Base-by-base conservation (phyloP, 2,113 vertebrate genomes). In the Orcinus orca region DNA sequence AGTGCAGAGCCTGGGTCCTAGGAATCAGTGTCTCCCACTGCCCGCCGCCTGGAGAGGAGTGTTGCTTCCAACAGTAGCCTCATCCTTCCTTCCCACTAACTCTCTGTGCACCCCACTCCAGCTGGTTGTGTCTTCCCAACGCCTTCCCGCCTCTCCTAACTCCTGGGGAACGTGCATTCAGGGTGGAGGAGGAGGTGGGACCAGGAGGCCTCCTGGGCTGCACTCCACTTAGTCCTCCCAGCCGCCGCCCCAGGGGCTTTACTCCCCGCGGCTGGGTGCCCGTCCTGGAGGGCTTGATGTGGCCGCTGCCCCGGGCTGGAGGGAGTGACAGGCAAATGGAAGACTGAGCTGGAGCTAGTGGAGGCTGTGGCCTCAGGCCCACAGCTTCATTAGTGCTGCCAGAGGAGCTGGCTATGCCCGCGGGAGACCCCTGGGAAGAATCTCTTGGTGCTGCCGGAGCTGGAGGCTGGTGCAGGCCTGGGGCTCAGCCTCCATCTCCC, bases 231-330 rank as follows among this genome's bases (percentile, higher is more conserved):
- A 36, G 20, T 71, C 81, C 31, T 76, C 58, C 20, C n/a, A 86
- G 47, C 33, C 7, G 12, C 47, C n/a, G 3, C 0, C 0, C 29
- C 53, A 25, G 20, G 12, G 8, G 55, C 41, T 79, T 31, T 47
- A 29, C 53, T 92, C 70, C 62, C 50, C 0, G 0, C 8, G 62
- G 50, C 18, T 29, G 21, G 58, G 26, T 71, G 12, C n/a, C 29
- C 8, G 0, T 8, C 21, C 14, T 71, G 5, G 8, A 92, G 50
- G 38, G 2, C 77, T 85, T 90, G 62, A 36, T 88, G 36, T n/a
- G 47, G 50, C 41, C 63, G 8, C n/a, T 36, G 50, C 92, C 60
- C n/a, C 15, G 21, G 47, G 41, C 53, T 92, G n/a, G 20, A 84
- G 60, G 31, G 23, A 55, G 53, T 3, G 5, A 50, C 77, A 95